Evolutionary conservation across 2,113 vertebrate genomes (phyloP).

Genomic region (Phasianus colchicus): DNA sequence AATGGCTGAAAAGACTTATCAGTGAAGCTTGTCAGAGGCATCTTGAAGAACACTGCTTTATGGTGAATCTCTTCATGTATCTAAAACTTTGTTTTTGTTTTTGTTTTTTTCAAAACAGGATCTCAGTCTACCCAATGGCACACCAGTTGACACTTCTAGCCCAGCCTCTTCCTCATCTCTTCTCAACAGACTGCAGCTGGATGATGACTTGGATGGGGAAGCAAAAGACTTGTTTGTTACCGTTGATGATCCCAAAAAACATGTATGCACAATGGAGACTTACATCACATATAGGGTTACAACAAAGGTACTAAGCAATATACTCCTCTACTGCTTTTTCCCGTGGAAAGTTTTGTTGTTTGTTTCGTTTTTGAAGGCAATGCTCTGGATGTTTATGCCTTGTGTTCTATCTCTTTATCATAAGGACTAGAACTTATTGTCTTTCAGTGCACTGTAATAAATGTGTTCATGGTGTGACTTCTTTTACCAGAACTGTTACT

Average conservation of each 20-base stretch:
- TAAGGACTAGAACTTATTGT: not conserved
- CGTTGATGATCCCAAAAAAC: slow-evolving; percentile 97
- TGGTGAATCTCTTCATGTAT: not conserved
- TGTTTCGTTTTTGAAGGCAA: not conserved
- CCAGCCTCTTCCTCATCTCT: slow-evolving; percentile 91
- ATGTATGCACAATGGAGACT: slow-evolving; percentile 97
- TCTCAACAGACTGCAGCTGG: slow-evolving; percentile 92
- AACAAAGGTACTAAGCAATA: slow-evolving; percentile 85
- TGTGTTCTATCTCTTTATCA: not conserved
- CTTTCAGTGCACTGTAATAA: not conserved
- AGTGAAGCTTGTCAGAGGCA: not conserved
- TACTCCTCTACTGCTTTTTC: not conserved
- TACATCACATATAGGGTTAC: slow-evolving; percentile 97
- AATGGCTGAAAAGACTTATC: not conserved
- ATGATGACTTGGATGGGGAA: slow-evolving; percentile 91
- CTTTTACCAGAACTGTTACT: not conserved
- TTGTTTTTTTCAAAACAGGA: slow-evolving; percentile 79
- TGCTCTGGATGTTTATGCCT: not conserved
- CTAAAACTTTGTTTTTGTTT: not conserved
- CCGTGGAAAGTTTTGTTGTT: not conserved
- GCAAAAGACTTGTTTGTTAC: slow-evolving; percentile 96
- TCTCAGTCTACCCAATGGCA: slow-evolving; percentile 90
- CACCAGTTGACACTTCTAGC: slow-evolving; percentile 90
- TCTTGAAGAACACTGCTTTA: not conserved
- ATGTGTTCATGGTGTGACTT: not conserved